Base-by-base conservation (phyloP, 2,888 invertebrate genomes). In the Sipha maydis region DNA sequence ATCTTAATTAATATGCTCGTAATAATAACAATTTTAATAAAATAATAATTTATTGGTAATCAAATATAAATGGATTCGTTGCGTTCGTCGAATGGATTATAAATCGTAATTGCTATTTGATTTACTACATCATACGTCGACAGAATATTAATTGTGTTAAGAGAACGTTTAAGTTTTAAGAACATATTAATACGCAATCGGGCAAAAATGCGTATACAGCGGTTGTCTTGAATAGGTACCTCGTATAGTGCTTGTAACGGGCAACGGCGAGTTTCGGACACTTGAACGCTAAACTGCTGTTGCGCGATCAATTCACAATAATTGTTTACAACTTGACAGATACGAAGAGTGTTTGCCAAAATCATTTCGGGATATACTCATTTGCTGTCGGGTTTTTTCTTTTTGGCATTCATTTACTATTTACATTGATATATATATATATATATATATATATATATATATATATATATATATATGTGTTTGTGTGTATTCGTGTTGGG, bases 321-420 rank as follows among this genome's bases (percentile, higher is more conserved):
- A 71, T 38, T 85, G 77, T 85, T 78, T 78, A 85, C 78, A 31
- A 19, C 34, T n/a, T 67, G 48, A 85, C 54, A 5, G 28, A 34
- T 31, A 48, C 41, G 48, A 14, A 25, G 34, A 54, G 54, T 34
- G 77, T 85, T 77, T 78, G 85, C 85, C 85, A 85, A 85, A 85
- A 78, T 69, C 4, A 48, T 69, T 85, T 78, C 34, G 19, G 69
- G 69, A 69, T 54, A 48, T 77, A 69, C 69, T 85, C 77, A 69
- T 78, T 54, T 34, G 48, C 48, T 69, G 67, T 54, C 48, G 48
- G 77, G 34, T 48, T 80, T 67, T 78, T 31, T 80, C 28, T 75
- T 71, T 78, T 85, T 85, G 85, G 77, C 85, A 54, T 85, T 67
- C 69, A 5, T 78, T 54, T 78, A 85, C 54, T 85, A 85, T 78